Evolutionary conservation across 2,797 vertebrate genomes (phyloP).

Genomic region (Anableps anableps): DNA sequence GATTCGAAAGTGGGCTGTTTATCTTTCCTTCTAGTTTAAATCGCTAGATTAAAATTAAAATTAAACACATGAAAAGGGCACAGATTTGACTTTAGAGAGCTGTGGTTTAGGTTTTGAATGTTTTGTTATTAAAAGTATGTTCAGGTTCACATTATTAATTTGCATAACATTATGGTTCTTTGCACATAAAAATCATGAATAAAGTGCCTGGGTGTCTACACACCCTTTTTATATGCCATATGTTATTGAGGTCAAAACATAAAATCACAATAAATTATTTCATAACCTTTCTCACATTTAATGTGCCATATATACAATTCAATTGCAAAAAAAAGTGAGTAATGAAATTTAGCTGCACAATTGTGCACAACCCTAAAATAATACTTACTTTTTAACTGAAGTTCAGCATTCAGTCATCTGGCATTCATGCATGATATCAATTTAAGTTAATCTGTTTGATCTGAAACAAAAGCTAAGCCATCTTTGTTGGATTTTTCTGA

Average conservation of each 20-base stretch:
- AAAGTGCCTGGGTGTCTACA: background rate
- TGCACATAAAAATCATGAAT: background rate
- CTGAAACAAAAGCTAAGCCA: background rate
- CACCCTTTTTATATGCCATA: background rate
- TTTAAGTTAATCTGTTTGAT: background rate
- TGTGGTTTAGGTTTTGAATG: background rate
- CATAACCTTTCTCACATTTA: background rate
- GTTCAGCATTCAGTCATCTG: background rate
- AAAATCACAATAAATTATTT: background rate
- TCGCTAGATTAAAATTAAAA: background rate
- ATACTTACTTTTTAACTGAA: background rate
- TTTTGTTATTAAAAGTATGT: background rate
- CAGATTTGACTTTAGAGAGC: background rate
- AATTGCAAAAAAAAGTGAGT: background rate
- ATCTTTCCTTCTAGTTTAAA: background rate
- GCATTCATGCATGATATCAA: background rate
- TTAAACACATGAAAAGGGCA: background rate
- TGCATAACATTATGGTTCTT: no score
- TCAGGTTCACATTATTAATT: no score
- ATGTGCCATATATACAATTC: no score
- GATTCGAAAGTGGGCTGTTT: conserved; percentile 11
- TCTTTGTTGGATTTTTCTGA: no score
- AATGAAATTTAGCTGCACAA: no score
- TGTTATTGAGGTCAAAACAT: background rate
- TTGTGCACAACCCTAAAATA: background rate